These are phyloP conservation scores for Anas acuta DNA, from an alignment of 2,797 vertebrate species.

Conservation along the genomic window DNA sequence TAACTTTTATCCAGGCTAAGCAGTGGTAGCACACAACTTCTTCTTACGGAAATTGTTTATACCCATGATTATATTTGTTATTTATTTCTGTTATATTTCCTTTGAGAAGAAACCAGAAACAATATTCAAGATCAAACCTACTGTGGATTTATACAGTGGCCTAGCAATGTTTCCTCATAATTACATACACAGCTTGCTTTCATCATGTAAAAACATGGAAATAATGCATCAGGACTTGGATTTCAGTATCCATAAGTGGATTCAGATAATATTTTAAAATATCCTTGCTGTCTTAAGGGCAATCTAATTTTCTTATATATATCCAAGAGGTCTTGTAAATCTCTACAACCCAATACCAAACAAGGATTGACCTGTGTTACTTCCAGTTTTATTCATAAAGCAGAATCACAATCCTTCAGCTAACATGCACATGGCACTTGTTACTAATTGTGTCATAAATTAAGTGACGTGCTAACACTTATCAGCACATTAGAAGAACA, in stretches of 20 bases:
- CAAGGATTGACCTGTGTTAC: background rate
- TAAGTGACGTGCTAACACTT: background rate
- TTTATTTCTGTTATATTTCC: background rate
- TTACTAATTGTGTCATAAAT: background rate
- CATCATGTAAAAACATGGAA: background rate
- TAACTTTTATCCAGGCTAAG: constrained; percentile 9
- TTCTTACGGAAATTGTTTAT: background rate
- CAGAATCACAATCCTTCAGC: background rate
- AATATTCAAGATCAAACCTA: constrained; percentile 15
- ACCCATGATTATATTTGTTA: constrained; percentile 20
- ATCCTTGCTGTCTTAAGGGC: constrained; percentile 4
- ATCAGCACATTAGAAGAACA: background rate
- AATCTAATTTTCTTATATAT: constrained; percentile 16
- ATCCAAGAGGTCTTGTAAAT: constrained; percentile 7
- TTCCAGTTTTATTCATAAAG: background rate
- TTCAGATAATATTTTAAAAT: constrained; percentile 35
- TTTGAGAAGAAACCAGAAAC: constrained; percentile 3
- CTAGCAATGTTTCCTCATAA: constrained; percentile 36
- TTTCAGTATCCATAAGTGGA: background rate
- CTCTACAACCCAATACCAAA: background rate
- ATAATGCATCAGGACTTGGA: constrained; percentile 10
- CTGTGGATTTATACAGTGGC: constrained; percentile 10
- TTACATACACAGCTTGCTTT: constrained; percentile 16
- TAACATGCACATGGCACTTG: background rate
- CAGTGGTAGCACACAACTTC: background rate